Evolutionary conservation across 2,113 vertebrate genomes (phyloP).

Genomic region (Eudyptes chrysolophus): DNA sequence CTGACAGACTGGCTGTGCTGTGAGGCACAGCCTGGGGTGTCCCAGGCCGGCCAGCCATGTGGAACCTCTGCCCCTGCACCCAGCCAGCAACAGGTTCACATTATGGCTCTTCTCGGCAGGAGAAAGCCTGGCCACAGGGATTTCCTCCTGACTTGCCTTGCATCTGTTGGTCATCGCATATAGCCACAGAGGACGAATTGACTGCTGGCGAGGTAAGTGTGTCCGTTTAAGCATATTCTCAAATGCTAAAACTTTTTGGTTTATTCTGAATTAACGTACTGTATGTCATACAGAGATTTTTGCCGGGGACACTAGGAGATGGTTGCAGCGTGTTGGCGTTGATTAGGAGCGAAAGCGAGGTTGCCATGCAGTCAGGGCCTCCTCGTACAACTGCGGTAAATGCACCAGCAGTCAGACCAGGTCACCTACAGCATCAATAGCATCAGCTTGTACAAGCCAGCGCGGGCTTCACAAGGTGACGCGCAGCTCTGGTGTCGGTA

Average conservation of each 20-base stretch:
- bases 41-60: neutral
- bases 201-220: neutral
- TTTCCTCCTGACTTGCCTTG: neutral
- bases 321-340: neutral
- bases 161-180: fast-evolving
- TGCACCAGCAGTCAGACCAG: neutral
- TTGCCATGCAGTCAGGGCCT: neutral
- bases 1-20: neutral
- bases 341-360: neutral
- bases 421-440: neutral
- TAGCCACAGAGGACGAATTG: fast-evolving
- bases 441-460: too few relatives aligned
- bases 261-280: neutral
- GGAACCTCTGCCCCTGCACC: neutral
- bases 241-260: neutral
- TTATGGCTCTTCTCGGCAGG: neutral
- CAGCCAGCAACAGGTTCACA: neutral
- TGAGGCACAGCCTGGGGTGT: neutral
- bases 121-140: neutral
- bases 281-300: too few relatives aligned
- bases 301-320: too few relatives aligned
- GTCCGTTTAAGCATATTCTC: neutral
- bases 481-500: neutral
- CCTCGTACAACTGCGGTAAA: fast-evolving
- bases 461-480: fast-evolving